A percentile compares a stretch with the other conserved stretches of the same genome.
Conservation (phyloP, 2,113 vertebrate genomes). For the Sminthopsis crassicaudata region DNA sequence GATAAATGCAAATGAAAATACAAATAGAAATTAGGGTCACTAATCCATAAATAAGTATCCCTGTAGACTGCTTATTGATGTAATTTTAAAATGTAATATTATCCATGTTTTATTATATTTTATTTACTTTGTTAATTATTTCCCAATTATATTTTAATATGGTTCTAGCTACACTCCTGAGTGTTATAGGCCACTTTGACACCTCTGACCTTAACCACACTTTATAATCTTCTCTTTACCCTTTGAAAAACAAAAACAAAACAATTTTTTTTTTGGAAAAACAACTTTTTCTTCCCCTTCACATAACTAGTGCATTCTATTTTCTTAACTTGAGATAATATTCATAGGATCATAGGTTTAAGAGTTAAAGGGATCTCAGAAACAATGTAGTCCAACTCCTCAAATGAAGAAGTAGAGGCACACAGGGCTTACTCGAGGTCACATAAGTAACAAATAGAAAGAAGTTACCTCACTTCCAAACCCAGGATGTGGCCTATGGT, state of each 20-base stretch:
- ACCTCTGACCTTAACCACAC: background rate
- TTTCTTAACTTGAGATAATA: background rate
- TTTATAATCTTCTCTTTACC: background rate
- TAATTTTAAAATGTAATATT: background rate
- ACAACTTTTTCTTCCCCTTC: background rate
- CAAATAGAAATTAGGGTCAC: background rate
- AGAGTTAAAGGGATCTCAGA: background rate
- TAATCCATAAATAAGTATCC: background rate
- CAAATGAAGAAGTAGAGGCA: background rate
- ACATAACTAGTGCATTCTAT: background rate
- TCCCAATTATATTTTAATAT: background rate
- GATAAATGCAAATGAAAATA: no score
- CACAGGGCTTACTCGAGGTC: background rate
- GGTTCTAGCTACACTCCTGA: background rate
- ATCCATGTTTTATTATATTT: background rate
- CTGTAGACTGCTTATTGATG: background rate
- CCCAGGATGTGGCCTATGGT: background rate
- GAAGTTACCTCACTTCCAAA: background rate
- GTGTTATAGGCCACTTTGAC: background rate
- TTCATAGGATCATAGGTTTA: background rate
- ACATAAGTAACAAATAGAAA: background rate
- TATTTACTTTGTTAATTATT: background rate
- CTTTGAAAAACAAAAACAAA: background rate
- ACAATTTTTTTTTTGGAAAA: no score
- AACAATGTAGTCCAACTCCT: background rate